These are phyloP conservation scores for Lanistes nyassanus DNA, from an alignment of 1,140 invertebrate genomes.

Conservation along the genomic window DNA sequence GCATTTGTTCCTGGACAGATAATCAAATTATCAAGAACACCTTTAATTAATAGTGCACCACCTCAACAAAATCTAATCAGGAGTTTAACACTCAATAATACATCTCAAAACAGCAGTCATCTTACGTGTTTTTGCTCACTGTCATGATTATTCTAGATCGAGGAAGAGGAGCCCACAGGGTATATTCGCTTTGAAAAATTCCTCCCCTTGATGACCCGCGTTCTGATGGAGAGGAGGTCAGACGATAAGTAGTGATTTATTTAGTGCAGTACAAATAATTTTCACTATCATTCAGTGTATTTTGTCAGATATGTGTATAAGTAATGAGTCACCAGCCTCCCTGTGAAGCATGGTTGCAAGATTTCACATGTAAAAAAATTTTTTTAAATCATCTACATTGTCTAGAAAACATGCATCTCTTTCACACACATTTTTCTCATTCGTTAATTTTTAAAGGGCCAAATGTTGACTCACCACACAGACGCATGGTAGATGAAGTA, in stretches of 20 bases:
- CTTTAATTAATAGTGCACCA: no score
- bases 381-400: not conserved
- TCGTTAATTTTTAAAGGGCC: no score
- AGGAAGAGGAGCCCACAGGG: constrained; percentile 65
- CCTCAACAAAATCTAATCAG: not conserved
- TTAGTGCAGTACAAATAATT: not conserved
- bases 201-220: constrained; percentile 64
- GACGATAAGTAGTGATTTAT: not conserved
- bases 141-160: constrained; percentile 52
- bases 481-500: no score
- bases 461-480: no score
- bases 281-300: not conserved
- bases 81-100: not conserved
- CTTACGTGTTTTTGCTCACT: not conserved
- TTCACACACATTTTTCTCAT: not conserved
- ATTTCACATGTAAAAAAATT: not conserved
- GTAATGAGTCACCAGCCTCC: not conserved
- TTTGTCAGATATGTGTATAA: not conserved
- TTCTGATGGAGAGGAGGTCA: constrained; percentile 81
- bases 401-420: not conserved
- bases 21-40: no score
- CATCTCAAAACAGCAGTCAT: not conserved
- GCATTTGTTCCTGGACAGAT: not conserved
- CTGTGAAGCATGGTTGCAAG: not conserved
- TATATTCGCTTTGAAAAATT: constrained; percentile 67